Evolutionary conservation across 53 echinoderm and acorn worm species (phyloP), one percentile per base, ranked within the genome.

Genomic region (Temnopleurus reevesii): DNA sequence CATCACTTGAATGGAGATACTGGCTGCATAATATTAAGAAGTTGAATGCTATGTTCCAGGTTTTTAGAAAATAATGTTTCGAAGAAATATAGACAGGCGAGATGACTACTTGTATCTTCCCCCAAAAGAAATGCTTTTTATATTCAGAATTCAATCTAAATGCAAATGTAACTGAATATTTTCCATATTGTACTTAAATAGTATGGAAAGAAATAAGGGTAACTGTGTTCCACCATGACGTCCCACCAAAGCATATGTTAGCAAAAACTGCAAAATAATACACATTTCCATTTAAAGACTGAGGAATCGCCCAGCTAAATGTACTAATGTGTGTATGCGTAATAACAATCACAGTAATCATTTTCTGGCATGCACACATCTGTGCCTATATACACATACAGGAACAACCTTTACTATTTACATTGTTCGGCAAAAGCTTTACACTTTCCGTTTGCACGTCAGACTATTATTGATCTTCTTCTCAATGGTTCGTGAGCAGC

Each of bases 381-480:
- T 24, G 24, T 38, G 0, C 8, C 1, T 71, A 23, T n/a, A 41
- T 5, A 65, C 7, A 71, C 19, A 41, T 41, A 27, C 21, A n/a
- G n/a, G n/a, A n/a, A n/a, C n/a, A 38, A 41, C 71, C 71, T 71
- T 21, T 71, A 41, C 43, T 71, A 71, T 71, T 71, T 71, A 41
- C 41, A 71, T 5, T 41, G 21, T n/a, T n/a, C 71, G 41, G 23
- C 23, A 27, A 36, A 71, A 71, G 41, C 41, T 38, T 41, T 41
- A 71, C 71, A 71, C 41, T 21, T 71, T 41, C 71, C 36, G 71
- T 36, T 71, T 19, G 71, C 36, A 71, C 43, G 6, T 1, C n/a
- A 9, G 8, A 34, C 8, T 10, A 71, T 38, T 71, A 71, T 71
- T 71, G 71, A 43, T 41, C 71, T 41, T n/a, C 36, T 71, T 71